Conservation (phyloP, 1,140 invertebrate species). For the Latrodectus geometricus region DNA sequence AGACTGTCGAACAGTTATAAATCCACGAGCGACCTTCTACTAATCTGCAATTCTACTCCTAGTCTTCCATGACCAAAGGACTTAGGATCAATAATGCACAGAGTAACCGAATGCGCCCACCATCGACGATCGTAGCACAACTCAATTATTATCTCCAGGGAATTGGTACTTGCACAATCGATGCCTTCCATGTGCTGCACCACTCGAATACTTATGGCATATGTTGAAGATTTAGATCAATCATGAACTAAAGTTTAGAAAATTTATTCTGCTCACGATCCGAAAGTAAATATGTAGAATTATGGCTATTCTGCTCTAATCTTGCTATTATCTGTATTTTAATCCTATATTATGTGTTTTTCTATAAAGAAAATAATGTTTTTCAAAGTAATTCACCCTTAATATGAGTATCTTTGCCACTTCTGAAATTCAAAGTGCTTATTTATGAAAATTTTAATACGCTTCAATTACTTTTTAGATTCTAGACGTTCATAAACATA, state of each 20-base stretch:
- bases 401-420: too few species aligned
- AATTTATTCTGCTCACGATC: not conserved
- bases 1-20: not conserved
- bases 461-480: too few species aligned
- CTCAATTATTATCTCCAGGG: not conserved
- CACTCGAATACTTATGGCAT: not conserved
- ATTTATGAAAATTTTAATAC: too few species aligned
- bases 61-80: not conserved
- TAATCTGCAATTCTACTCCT: not conserved
- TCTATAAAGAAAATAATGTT: too few species aligned
- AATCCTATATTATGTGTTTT: too few species aligned
- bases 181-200: not conserved
- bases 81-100: not conserved
- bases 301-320: too few species aligned
- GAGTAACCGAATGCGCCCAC: not conserved
- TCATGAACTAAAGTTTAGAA: not conserved
- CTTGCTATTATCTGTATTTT: too few species aligned
- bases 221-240: not conserved
- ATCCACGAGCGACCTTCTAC: not conserved
- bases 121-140: not conserved
- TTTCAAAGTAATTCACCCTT: too few species aligned
- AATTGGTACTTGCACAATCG: not conserved
- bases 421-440: too few species aligned
- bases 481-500: too few species aligned
- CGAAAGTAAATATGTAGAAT: too few species aligned